These are phyloP conservation scores for Lates japonicus DNA, from an alignment of 2,797 vertebrate species.

Conservation along the genomic window DNA sequence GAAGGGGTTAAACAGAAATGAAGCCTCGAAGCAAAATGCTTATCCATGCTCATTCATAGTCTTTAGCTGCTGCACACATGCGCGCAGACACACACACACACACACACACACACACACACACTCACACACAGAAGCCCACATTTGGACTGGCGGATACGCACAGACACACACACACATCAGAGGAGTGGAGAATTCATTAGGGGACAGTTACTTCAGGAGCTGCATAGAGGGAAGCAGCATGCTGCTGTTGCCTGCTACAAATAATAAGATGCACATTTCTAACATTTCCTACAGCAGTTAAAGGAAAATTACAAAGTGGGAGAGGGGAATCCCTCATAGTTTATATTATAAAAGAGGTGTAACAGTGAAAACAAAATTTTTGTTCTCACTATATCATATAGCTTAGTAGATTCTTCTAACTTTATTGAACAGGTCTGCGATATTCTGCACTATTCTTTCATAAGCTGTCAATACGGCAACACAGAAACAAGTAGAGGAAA, in stretches of 20 bases:
- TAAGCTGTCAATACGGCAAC: neutral
- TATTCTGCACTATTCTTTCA: neutral
- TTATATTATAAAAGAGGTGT: neutral
- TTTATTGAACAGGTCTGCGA: neutral
- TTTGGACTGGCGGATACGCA: slow-evolving; percentile 11
- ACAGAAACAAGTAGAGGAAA: neutral
- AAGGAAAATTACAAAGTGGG: neutral
- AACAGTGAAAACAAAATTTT: neutral
- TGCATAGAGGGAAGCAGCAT: slow-evolving; percentile 13
- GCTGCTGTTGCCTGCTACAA: slow-evolving; percentile 8
- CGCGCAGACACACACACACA: slow-evolving; percentile 1
- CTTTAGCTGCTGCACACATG: slow-evolving; percentile 50
- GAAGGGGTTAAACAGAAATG: slow-evolving; percentile 69
- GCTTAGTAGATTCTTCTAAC: neutral
- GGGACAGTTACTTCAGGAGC: slow-evolving; percentile 32
- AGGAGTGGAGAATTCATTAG: slow-evolving; percentile 59
- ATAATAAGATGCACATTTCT: slow-evolving; percentile 19
- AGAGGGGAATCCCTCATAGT: neutral
- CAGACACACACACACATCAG: slow-evolving; percentile 11
- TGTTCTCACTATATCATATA: neutral
- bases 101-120: neutral
- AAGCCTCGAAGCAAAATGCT: slow-evolving; percentile 67
- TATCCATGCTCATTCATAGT: slow-evolving; percentile 78
- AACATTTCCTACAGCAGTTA: slow-evolving; percentile 2
- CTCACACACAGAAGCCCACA: slow-evolving; percentile 11